phyloP scores from a whole-genome alignment of 2,888 invertebrate species.

The Nowickia ferox region DNA sequence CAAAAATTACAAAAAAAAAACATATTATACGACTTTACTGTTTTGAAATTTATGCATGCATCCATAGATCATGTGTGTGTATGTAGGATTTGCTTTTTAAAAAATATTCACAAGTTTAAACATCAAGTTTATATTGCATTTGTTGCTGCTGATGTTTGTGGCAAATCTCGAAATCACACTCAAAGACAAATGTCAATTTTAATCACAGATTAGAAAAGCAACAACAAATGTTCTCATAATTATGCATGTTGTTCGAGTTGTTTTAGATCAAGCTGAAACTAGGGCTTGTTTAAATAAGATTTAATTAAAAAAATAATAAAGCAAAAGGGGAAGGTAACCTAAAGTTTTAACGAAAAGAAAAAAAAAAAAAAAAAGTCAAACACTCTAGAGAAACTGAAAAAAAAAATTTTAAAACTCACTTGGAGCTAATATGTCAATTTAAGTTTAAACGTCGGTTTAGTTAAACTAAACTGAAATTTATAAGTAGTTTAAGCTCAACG shows the following conservation, averaged over 20 bases:
- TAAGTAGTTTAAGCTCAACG: too few relatives aligned
- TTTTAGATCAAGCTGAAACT: slow-evolving; percentile 50
- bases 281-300: slow-evolving; percentile 53
- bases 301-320: background rate
- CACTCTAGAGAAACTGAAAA: too few relatives aligned
- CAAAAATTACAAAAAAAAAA: slow-evolving; percentile 21
- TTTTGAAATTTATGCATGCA: slow-evolving; percentile 38
- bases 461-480: too few relatives aligned
- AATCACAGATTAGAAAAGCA: slow-evolving; percentile 65
- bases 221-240: slow-evolving; percentile 65
- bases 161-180: slow-evolving; percentile 48
- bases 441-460: too few relatives aligned
- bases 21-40: slow-evolving; percentile 8
- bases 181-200: slow-evolving; percentile 70
- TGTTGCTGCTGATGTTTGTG: slow-evolving; percentile 20
- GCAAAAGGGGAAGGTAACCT: background rate
- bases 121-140: slow-evolving; percentile 65
- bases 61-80: slow-evolving; percentile 7
- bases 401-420: too few relatives aligned
- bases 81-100: slow-evolving; percentile 56
- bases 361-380: background rate
- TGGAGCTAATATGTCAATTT: too few relatives aligned
- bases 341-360: too few relatives aligned
- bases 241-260: slow-evolving; percentile 57
- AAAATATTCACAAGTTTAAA: slow-evolving; percentile 26